Conservation (phyloP, 2,113 vertebrate species). For the Pachypanchax playfairii region DNA sequence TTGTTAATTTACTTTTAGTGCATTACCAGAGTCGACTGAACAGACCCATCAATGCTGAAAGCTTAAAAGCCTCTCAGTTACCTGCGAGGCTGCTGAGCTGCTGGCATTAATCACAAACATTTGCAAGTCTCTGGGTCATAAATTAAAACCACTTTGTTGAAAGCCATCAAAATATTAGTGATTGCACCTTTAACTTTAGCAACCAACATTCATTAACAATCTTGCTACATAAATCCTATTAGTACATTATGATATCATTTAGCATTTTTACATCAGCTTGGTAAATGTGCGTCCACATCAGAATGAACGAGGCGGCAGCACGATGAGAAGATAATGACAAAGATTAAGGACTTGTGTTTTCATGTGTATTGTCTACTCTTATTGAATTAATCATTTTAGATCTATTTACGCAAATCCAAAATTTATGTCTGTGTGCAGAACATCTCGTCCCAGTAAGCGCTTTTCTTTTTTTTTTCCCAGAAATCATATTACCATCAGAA, state of each 20-base stretch:
- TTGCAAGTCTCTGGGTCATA: slow-evolving; percentile 20
- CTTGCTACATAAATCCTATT: slow-evolving; percentile 53
- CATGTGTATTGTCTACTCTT: slow-evolving; percentile 18
- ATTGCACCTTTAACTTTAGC: slow-evolving; percentile 55
- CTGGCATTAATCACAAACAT: slow-evolving; percentile 46
- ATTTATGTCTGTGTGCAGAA: background rate
- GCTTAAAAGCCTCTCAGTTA: slow-evolving; percentile 41
- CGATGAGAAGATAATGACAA: slow-evolving; percentile 36
- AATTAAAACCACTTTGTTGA: slow-evolving; percentile 42
- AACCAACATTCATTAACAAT: slow-evolving; percentile 52
- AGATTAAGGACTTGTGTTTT: slow-evolving; percentile 27
- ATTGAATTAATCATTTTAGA: slow-evolving; percentile 27
- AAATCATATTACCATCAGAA: slow-evolving; percentile 53
- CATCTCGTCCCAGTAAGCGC: slow-evolving; percentile 36
- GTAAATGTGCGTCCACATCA: slow-evolving; percentile 36
- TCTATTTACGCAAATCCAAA: slow-evolving; percentile 7
- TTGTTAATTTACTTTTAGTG: background rate
- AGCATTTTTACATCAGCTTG: slow-evolving; percentile 49
- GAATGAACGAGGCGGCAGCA: slow-evolving; percentile 30
- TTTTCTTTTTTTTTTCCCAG: slow-evolving; percentile 33
- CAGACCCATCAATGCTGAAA: slow-evolving; percentile 18
- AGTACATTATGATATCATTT: slow-evolving; percentile 50
- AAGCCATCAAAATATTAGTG: slow-evolving; percentile 49
- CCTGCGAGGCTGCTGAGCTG: slow-evolving; percentile 27
- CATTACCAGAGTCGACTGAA: slow-evolving; percentile 32